Conservation (phyloP, 1,140 invertebrate species). For the Radopholus similis region DNA sequence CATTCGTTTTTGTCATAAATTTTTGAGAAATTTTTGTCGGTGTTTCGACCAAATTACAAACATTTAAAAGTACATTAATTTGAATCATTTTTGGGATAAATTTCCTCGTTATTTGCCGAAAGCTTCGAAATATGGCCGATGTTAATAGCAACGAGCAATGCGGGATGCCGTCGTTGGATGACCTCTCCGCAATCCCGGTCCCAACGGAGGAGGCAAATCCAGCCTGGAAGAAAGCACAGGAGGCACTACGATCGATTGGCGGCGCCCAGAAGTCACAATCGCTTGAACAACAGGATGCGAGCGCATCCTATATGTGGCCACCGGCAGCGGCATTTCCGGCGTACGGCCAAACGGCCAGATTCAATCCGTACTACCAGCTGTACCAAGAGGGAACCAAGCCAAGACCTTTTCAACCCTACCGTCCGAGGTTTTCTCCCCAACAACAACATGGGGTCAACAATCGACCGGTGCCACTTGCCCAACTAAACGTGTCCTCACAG, state of each 20-base stretch:
- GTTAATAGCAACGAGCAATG: too few relatives aligned
- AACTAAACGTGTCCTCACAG: not conserved
- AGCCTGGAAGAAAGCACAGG: slow-evolving; percentile 13
- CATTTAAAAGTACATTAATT: too few relatives aligned
- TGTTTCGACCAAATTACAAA: too few relatives aligned
- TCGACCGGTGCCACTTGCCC: not conserved
- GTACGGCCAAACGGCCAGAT: not conserved
- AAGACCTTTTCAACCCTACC: not conserved
- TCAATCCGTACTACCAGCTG: slow-evolving; percentile 12
- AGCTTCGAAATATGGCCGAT: too few relatives aligned
- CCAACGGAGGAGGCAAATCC: slow-evolving; percentile 5
- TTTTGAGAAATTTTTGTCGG: too few relatives aligned
- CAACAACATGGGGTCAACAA: not conserved
- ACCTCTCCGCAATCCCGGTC: not conserved
- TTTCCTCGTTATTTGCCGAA: too few relatives aligned
- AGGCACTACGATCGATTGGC: slow-evolving; percentile 13
- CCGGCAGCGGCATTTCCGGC: not conserved
- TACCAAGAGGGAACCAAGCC: not conserved
- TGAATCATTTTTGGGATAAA: too few relatives aligned
- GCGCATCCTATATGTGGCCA: not conserved
- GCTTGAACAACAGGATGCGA: not conserved
- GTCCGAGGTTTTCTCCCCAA: not conserved
- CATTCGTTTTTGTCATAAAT: too few relatives aligned
- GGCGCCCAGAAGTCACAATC: not conserved
- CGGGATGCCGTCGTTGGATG: too few relatives aligned